Conservation (phyloP, 2,113 vertebrate genomes). For the Phainopepla nitens region DNA sequence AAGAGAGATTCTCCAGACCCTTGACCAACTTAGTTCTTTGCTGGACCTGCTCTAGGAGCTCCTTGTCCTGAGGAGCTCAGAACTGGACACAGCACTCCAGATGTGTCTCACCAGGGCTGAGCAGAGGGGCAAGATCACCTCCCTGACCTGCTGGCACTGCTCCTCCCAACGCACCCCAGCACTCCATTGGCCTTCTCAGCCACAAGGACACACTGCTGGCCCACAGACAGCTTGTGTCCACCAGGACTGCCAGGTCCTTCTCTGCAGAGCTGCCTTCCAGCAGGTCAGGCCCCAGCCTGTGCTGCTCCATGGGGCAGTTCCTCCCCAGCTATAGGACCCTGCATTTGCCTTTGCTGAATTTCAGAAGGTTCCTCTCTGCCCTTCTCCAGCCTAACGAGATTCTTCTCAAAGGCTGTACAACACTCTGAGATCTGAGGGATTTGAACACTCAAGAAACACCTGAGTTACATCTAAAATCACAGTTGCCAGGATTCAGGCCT, state of each 20-base stretch:
- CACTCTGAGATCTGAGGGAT: not conserved
- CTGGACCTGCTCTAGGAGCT: not conserved
- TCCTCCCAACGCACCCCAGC: not conserved
- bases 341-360: not conserved
- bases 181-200: not conserved
- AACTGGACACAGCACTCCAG: not conserved
- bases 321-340: not conserved
- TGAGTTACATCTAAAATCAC: not conserved
- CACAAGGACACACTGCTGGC: not conserved
- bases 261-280: not conserved
- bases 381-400: rapidly evolving
- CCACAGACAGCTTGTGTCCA: not conserved
- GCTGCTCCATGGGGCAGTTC: not conserved
- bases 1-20: not conserved
- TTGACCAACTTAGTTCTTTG: not conserved
- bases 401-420: not conserved
- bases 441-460: not conserved
- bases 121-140: not conserved
- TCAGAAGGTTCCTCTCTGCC: not conserved
- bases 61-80: not conserved
- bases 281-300: not conserved
- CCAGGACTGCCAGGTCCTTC: not conserved
- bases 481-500: not conserved
- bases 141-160: not conserved
- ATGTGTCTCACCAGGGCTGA: not conserved